Base-by-base conservation (phyloP, 1,140 invertebrate species). In the Pomacea maculata region DNA sequence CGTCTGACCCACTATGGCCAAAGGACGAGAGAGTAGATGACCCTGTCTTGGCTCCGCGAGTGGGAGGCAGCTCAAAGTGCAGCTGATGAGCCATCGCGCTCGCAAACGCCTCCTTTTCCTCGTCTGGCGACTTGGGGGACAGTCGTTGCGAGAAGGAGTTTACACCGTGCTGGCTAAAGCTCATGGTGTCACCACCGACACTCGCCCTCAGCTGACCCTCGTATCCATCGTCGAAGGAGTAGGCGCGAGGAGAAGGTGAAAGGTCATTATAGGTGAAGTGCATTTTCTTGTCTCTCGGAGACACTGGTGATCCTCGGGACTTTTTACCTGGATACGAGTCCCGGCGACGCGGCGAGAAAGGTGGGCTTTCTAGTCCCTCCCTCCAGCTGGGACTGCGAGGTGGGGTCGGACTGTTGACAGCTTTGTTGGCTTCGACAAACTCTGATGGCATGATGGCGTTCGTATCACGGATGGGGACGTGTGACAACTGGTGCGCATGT, bases 301-400 rank as follows among this genome's bases (percentile, higher is more conserved):
- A 87, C 14, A 84, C 81, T 15, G 86, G 85, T 12, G 89, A 88
- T 4, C 86, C 86, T 12, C 85, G 83, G 17, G 86, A 83, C 54
- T 83, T 83, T 82, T 90, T 90, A 9, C 88, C 88, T 0, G 89
- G 89, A 77, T 90, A 90, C 12, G 86, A 88, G 77, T 90, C 89
- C 64, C 85, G 77, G 15, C 89, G 77, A 34, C 86, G 80, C 4
- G 89, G 89, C 17, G 89, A 90, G 81, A 90, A 90, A 34, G 89
- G 89, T 0, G 89, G 89, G 74, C 88, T 89, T 34, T 90, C 88
- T 6, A 90, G 70, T 14, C 89, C 89, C 75, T 89, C 89, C 45
- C 89, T 75, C 89, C 89, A 90, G 71, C 89, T 90, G 14, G 89
- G 89, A 79, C 87, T 88, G 71, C 87, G 78, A 1, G 89, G 89